Conservation (phyloP, 2,888 invertebrate genomes). For the Drosophila crucigera region DNA sequence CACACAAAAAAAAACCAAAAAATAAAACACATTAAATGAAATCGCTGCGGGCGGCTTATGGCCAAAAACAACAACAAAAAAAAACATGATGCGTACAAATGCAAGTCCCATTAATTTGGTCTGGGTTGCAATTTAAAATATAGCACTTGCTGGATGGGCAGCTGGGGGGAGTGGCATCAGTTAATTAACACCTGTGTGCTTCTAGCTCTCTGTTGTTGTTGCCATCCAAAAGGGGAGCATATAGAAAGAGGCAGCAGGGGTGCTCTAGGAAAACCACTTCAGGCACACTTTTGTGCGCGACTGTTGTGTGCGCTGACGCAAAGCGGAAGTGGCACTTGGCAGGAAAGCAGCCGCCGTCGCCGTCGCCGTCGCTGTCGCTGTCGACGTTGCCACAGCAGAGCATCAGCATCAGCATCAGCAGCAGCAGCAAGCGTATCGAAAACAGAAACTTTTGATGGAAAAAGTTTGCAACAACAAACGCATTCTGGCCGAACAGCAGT, state of each 20-base stretch:
- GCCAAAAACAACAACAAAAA: not conserved
- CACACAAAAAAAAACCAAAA: not conserved
- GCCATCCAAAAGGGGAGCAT: not conserved
- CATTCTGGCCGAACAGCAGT: slow-evolving; percentile 58
- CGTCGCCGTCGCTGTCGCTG: slow-evolving; percentile 6
- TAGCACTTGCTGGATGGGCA: slow-evolving; percentile 46
- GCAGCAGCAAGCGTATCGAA: slow-evolving; percentile 70
- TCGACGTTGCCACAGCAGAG: slow-evolving; percentile 7
- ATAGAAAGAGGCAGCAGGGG: not conserved
- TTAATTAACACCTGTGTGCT: slow-evolving; percentile 73
- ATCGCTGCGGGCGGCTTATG: slow-evolving; percentile 19
- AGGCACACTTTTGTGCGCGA: slow-evolving; percentile 75
- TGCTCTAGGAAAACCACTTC: slow-evolving; percentile 41
- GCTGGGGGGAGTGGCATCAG: slow-evolving; percentile 35
- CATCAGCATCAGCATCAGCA: slow-evolving; percentile 19
- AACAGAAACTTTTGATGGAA: slow-evolving; percentile 83
- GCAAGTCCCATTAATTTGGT: slow-evolving; percentile 74
- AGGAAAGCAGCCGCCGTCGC: slow-evolving; percentile 25
- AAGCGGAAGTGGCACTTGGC: slow-evolving; percentile 77
- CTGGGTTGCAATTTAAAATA: slow-evolving; percentile 74
- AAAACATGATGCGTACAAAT: slow-evolving; percentile 52
- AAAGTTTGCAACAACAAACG: slow-evolving; percentile 80
- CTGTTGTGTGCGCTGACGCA: slow-evolving; percentile 74
- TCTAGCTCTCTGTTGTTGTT: not conserved
- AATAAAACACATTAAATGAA: slow-evolving; percentile 10